phyloP scores from a whole-genome alignment of 2,113 vertebrate genomes.

The Dryoscopus gambensis region DNA sequence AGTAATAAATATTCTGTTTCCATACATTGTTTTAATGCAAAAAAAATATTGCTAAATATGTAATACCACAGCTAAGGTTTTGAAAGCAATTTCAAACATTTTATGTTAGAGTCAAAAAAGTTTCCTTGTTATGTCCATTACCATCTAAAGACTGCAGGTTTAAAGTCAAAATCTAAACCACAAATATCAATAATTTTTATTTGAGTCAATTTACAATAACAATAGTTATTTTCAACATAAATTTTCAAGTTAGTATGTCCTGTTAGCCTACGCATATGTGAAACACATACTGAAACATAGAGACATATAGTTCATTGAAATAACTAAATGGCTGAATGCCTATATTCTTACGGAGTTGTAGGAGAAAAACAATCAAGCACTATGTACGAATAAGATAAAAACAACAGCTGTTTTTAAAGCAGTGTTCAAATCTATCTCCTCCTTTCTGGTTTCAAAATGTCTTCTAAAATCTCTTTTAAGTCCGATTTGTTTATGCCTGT shows the following conservation, averaged over 20 bases:
- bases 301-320: neutral
- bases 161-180: neutral
- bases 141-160: neutral
- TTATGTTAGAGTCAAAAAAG: neutral
- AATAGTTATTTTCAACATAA: neutral
- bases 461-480: neutral
- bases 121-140: neutral
- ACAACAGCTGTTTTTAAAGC: neutral
- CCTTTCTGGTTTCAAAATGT: neutral
- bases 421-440: neutral
- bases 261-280: fast-evolving
- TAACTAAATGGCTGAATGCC: neutral
- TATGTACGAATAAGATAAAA: neutral
- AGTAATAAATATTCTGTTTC: neutral
- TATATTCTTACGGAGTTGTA: neutral
- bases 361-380: neutral
- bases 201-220: neutral
- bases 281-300: neutral
- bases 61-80: neutral
- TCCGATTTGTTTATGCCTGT: neutral
- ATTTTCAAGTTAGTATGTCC: neutral
- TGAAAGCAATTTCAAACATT: neutral
- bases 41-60: neutral
- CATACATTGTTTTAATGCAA: neutral
- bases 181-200: neutral